A percentile compares a stretch with the other conserved stretches of the same genome.
Evolutionary conservation across 1,140 invertebrate species (phyloP).

Genomic region (Zophobas morio): DNA sequence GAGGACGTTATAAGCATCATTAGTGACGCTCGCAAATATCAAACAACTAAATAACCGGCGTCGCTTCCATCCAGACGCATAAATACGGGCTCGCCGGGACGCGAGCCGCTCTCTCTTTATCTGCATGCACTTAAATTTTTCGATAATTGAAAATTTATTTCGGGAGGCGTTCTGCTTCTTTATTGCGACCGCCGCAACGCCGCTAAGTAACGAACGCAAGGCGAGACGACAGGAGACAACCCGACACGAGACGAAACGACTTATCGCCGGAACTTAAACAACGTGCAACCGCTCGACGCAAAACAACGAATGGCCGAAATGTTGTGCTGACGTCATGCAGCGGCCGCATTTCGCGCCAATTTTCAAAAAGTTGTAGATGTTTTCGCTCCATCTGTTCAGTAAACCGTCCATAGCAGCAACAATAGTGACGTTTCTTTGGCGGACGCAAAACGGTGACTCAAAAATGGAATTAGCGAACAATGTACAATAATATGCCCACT

Average conservation of each 20-base stretch:
- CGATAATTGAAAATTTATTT: conserved; percentile 40
- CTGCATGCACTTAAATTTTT: conserved; percentile 32
- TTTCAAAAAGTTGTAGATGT: no score
- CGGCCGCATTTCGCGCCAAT: no score
- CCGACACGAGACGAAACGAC: not conserved
- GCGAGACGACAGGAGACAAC: not conserved
- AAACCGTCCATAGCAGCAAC: no score
- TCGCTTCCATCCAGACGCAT: conserved; percentile 45
- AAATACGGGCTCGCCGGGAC: conserved; percentile 35
- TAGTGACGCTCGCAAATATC: conserved; percentile 42
- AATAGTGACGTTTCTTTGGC: no score
- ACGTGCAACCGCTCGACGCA: no score
- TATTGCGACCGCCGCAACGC: not conserved
- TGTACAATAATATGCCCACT: no score
- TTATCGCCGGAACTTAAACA: no score
- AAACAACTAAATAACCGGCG: conserved; percentile 32
- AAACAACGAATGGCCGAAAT: no score
- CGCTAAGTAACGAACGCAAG: conserved; percentile 16
- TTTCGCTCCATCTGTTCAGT: no score
- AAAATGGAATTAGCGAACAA: no score
- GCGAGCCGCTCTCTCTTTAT: not conserved
- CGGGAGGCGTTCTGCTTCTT: conserved; percentile 14
- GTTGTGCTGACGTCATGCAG: no score
- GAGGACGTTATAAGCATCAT: conserved; percentile 42
- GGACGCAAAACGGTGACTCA: no score